Conservation (phyloP, 1,140 invertebrate genomes). For the Lepidurus arcticus region DNA sequence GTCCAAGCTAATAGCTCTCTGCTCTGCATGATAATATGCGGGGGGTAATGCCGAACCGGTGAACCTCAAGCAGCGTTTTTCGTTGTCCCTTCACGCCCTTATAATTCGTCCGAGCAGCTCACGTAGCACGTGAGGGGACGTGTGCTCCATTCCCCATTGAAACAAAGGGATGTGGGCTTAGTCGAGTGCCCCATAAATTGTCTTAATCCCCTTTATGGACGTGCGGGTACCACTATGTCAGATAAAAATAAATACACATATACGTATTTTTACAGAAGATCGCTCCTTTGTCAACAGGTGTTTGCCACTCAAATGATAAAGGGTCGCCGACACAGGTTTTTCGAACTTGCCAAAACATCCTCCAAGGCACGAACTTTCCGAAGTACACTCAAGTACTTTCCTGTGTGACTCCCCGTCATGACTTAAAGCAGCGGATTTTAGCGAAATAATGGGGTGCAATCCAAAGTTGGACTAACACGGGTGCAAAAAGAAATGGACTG, state of each 20-base stretch:
- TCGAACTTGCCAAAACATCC: too few relatives aligned
- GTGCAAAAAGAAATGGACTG: neutral
- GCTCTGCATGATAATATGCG: constrained; percentile 14
- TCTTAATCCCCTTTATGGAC: neutral
- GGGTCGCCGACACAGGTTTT: too few relatives aligned
- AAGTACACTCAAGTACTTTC: too few relatives aligned
- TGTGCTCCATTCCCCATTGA: neutral
- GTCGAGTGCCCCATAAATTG: neutral
- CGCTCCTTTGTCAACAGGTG: neutral
- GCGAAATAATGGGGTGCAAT: neutral
- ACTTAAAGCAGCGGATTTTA: neutral
- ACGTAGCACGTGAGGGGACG: neutral
- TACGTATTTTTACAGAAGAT: neutral
- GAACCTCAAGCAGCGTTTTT: neutral
- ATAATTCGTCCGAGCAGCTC: neutral
- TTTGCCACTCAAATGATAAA: neutral
- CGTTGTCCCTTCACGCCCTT: neutral
- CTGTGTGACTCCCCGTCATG: too few relatives aligned
- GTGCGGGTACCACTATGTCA: neutral
- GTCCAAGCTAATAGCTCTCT: neutral
- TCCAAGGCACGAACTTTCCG: too few relatives aligned
- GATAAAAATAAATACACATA: neutral
- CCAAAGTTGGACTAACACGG: neutral
- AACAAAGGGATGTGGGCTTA: neutral
- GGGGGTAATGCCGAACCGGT: neutral